A percentile compares a stretch with the other conserved stretches of the same genome.
These are phyloP conservation scores for Epizoanthus rinbou DNA, from an alignment of 92 coral and sea anemone genomes.

Conservation along the genomic window DNA sequence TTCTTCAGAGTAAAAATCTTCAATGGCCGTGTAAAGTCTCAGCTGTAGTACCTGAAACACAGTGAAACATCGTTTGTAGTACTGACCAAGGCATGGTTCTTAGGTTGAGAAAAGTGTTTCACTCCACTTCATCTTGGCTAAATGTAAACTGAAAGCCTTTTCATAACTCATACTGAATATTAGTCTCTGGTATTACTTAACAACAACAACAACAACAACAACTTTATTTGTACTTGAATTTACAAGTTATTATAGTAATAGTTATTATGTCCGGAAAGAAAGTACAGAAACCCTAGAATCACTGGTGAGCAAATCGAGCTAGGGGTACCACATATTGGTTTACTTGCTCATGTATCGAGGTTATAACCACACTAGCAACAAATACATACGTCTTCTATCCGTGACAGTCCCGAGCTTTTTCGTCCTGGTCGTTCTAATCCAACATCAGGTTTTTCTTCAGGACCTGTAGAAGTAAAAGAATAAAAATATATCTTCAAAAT, in stretches of 20 bases:
- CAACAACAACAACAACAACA: no score
- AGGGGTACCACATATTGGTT: no score
- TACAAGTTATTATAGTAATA: no score
- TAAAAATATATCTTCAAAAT: neutral
- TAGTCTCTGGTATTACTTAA: no score
- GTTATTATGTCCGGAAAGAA: no score
- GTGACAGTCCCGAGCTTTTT: slow-evolving; percentile 77
- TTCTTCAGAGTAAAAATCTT: slow-evolving; percentile 87
- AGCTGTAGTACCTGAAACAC: slow-evolving; percentile 72
- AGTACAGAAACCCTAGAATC: no score
- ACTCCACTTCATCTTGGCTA: neutral
- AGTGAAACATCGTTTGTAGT: no score
- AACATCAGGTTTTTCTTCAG: slow-evolving; percentile 45
- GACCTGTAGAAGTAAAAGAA: slow-evolving; percentile 16
- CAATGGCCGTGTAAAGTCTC: slow-evolving; percentile 82
- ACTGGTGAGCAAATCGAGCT: no score
- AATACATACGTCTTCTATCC: slow-evolving; percentile 73
- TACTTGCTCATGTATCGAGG: no score
- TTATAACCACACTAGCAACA: neutral
- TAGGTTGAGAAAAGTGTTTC: neutral
- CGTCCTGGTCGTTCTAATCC: slow-evolving; percentile 45
- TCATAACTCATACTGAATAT: no score
- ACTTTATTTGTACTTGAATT: no score
- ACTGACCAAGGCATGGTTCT: neutral
- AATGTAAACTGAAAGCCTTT: no score